These are phyloP conservation scores for Microplitis deprimator DNA, from an alignment of 2,888 invertebrate species.

Conservation along the genomic window DNA sequence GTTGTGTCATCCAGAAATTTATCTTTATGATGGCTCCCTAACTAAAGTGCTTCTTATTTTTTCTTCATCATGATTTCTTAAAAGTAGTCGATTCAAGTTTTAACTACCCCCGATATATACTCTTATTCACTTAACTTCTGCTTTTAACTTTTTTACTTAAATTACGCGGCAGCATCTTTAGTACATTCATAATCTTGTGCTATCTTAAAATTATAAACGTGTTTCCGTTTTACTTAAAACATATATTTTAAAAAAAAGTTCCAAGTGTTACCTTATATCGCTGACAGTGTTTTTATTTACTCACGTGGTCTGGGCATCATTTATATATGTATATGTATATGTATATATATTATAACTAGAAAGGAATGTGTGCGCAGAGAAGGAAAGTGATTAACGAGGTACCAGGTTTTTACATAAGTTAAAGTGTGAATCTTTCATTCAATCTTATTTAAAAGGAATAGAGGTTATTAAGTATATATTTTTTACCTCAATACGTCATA, in stretches of 20 bases:
- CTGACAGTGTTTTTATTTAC: conserved; percentile 39
- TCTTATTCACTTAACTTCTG: neutral
- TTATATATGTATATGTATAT: neutral
- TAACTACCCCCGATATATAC: neutral
- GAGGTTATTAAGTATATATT: neutral
- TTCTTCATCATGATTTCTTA: neutral
- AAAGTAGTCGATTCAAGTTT: neutral
- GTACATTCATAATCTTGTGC: neutral
- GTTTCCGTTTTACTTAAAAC: neutral
- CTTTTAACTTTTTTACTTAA: neutral
- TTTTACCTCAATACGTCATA: neutral
- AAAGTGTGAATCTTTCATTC: neutral
- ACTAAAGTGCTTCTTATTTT: neutral
- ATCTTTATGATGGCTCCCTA: conserved; percentile 36
- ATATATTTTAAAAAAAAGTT: neutral
- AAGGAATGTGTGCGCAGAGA: neutral
- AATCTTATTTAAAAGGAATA: neutral
- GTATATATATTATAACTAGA: neutral
- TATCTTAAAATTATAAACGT: neutral
- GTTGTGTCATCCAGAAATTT: conserved; percentile 43
- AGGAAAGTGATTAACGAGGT: neutral
- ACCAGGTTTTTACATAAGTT: neutral
- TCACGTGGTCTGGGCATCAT: conserved; percentile 29
- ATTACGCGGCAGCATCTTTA: neutral
- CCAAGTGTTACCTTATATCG: conserved; percentile 8